phyloP scores from a whole-genome alignment of 2,888 invertebrate genomes.

The Platypus cylindrus region DNA sequence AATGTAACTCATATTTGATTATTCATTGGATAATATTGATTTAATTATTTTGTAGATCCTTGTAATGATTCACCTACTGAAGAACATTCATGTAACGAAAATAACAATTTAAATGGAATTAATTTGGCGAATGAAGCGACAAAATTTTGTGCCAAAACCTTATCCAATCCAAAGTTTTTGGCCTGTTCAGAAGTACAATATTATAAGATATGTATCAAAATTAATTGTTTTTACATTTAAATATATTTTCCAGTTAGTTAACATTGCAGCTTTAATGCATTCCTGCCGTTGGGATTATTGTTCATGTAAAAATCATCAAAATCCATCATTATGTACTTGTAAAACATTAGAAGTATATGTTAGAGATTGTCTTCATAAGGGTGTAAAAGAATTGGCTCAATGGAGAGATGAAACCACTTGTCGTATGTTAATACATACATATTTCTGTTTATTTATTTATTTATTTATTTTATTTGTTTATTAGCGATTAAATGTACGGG shows the following conservation, averaged over 20 bases:
- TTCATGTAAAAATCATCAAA: constrained; percentile 37
- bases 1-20: neutral
- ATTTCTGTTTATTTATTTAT: no score
- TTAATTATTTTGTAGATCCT: constrained; percentile 34
- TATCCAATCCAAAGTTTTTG: constrained; percentile 51
- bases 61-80: constrained; percentile 44
- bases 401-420: constrained; percentile 76
- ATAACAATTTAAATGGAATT: constrained; percentile 18
- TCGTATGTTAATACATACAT: no score
- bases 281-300: constrained; percentile 77
- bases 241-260: constrained; percentile 34
- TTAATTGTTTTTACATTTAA: neutral
- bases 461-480: constrained; percentile 13
- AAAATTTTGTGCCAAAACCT: constrained; percentile 48
- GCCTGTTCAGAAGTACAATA: constrained; percentile 38
- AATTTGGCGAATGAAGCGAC: constrained; percentile 36
- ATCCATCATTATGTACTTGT: constrained; percentile 58
- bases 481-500: constrained; percentile 67
- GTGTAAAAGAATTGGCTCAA: constrained; percentile 45
- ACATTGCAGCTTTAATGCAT: constrained; percentile 50
- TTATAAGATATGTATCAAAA: neutral
- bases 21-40: neutral
- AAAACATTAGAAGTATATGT: constrained; percentile 65
- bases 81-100: constrained; percentile 38
- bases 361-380: constrained; percentile 58